These are phyloP conservation scores for Neosilurus hyrtlii DNA, from an alignment of 2,797 vertebrate species.

Conservation along the genomic window DNA sequence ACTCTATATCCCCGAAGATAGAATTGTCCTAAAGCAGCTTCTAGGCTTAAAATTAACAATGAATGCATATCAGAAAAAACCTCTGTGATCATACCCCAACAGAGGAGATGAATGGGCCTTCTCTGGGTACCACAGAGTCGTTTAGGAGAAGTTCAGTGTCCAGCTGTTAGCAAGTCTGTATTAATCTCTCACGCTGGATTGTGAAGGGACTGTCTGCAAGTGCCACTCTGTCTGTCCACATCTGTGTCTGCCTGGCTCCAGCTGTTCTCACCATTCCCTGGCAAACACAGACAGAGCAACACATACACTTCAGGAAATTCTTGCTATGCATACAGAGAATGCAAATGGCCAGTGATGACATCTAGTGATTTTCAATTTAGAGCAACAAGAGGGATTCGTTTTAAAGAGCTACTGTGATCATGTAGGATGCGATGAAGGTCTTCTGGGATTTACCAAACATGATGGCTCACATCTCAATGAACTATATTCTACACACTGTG, in stretches of 20 bases:
- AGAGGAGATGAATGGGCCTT: conserved; percentile 5
- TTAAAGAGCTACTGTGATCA: background rate
- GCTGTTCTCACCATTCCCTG: conserved; percentile 62
- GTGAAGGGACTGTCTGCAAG: conserved; percentile 41
- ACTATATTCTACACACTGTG: background rate
- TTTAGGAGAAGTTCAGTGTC: conserved; percentile 44
- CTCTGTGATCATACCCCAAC: conserved; percentile 31
- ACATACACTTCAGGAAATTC: background rate
- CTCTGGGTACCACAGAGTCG: conserved; percentile 25
- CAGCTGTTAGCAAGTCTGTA: conserved; percentile 31
- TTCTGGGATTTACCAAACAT: background rate
- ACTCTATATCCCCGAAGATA: background rate
- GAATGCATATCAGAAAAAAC: background rate
- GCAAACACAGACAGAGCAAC: conserved; percentile 24
- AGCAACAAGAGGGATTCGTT: background rate
- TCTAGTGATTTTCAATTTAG: background rate
- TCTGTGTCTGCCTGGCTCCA: conserved; percentile 51
- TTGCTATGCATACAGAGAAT: background rate
- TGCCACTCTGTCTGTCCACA: conserved; percentile 51
- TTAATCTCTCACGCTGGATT: conserved; percentile 39
- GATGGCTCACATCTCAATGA: background rate
- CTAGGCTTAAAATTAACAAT: background rate
- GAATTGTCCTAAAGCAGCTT: background rate
- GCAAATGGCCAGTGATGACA: background rate
- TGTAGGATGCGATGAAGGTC: background rate